Evolutionary conservation across 2,113 vertebrate species (phyloP), one percentile per base, ranked within the genome.

Genomic region (Bettongia penicillata): DNA sequence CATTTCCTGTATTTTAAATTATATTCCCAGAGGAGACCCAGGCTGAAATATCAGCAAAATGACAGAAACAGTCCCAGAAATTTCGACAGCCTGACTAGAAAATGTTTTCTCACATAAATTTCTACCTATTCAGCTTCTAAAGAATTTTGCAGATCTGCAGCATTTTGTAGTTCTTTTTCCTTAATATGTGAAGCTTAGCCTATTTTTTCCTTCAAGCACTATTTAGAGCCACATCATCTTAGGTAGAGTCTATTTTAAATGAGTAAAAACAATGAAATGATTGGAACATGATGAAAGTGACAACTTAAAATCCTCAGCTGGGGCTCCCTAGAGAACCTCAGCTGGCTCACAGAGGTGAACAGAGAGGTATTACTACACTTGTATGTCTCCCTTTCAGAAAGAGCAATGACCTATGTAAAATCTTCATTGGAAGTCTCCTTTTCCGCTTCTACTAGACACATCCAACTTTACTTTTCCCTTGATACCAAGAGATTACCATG

Each of bases 31-130:
- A 90, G 51, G 92, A 94, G 51, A 92, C 24, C 43, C 51, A 96
- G n/a, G 96, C 28, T 93, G 47, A 95, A 94, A 90, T 37, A 96
- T 91, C 52, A 94, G 53, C n/a, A 96, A 96, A 95, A 90, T 95
- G 89, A 96, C 48, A 51, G 49, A 50, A 48, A 93, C 0, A 93
- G 90, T 92, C 61, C 93, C 51, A 96, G 77, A 97, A 94, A 94
- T 95, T 94, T 95, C 55, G 94, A 90, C 53, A 91, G 95, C 2
- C 5, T 47, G 9, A 37, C 28, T 95, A 12, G 47, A 97, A 96
- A 96, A 96, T 94, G 51, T 8, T 24, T 52, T 91, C 49, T 91
- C 23, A 94, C 61, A 90, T 12, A 4, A 14, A 8, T 90, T 93
- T 91, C 94, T 49, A 93, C 93, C 57, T 92, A 53, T 51, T 94